Evolutionary conservation across 2,797 vertebrate species (phyloP).

Genomic region (Rhabdophis nuchalis): DNA sequence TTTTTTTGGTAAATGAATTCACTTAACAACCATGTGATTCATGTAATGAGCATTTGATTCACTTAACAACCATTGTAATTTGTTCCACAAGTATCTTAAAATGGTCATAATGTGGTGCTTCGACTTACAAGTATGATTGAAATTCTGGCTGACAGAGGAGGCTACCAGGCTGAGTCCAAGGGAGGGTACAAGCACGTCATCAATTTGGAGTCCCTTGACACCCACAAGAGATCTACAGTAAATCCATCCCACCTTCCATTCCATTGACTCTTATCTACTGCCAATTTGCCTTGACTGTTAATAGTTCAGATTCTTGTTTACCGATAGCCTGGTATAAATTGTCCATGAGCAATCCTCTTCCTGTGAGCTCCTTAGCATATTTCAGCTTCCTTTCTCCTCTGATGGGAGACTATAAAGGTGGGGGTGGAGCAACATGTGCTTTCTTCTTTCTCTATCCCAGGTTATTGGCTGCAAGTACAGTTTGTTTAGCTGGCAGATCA

Average conservation of each 20-base stretch:
- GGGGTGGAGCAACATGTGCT: not conserved
- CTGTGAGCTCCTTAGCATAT: not conserved
- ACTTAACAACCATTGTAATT: too few relatives aligned
- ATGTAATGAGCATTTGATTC: too few relatives aligned
- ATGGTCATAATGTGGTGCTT: too few relatives aligned
- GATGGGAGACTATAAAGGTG: not conserved
- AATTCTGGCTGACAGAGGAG: not conserved
- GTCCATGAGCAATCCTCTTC: not conserved
- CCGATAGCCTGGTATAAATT: not conserved
- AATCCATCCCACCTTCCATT: not conserved
- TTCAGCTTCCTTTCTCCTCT: not conserved
- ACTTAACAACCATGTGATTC: too few relatives aligned
- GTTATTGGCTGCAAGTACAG: not conserved
- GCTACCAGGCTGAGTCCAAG: not conserved
- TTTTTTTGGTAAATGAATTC: too few relatives aligned
- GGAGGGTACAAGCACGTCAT: not conserved
- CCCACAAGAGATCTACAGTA: not conserved
- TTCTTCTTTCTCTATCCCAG: not conserved
- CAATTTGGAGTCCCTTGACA: not conserved
- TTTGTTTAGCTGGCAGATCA: not conserved
- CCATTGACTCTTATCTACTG: not conserved
- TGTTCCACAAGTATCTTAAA: too few relatives aligned
- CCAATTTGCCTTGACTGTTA: not conserved
- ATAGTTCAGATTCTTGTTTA: not conserved
- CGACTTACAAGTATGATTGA: not conserved